Evolutionary conservation across 2,888 invertebrate genomes (phyloP).

Genomic region (Acronicta aceris): DNA sequence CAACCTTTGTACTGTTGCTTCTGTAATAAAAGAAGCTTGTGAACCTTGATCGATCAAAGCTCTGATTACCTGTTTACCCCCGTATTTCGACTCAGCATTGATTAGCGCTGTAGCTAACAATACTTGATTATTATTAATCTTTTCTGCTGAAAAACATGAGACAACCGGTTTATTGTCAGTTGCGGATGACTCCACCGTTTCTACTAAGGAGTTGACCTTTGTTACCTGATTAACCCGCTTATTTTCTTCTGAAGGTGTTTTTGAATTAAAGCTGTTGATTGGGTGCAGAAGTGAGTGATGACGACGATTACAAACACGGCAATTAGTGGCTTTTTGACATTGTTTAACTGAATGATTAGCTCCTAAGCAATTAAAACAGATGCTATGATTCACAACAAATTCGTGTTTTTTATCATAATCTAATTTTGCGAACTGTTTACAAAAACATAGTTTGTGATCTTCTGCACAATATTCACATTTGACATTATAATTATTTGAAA

Average conservation of each 20-base stretch:
- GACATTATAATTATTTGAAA: neutral
- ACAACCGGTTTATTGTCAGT: no score
- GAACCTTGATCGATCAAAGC: neutral
- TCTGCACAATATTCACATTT: constrained; percentile 13
- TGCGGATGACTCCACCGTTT: no score
- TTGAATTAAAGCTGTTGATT: no score
- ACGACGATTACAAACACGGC: constrained; percentile 3
- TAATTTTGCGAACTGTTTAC: neutral
- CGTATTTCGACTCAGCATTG: constrained; percentile 2
- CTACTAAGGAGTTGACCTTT: no score
- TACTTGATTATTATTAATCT: no score
- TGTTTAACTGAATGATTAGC: no score
- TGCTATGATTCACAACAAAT: neutral
- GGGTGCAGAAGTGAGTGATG: constrained; percentile 3
- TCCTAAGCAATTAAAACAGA: no score
- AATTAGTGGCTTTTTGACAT: neutral
- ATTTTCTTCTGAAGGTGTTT: no score
- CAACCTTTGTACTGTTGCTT: neutral
- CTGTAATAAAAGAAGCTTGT: constrained; percentile 6
- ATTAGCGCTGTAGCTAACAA: no score
- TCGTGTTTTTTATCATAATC: constrained; percentile 2
- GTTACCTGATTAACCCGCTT: no score
- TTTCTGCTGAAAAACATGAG: no score
- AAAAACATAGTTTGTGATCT: constrained; percentile 1
- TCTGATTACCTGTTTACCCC: neutral